Conservation (phyloP, 2,113 vertebrate genomes). For the Podarcis raffonei region DNA sequence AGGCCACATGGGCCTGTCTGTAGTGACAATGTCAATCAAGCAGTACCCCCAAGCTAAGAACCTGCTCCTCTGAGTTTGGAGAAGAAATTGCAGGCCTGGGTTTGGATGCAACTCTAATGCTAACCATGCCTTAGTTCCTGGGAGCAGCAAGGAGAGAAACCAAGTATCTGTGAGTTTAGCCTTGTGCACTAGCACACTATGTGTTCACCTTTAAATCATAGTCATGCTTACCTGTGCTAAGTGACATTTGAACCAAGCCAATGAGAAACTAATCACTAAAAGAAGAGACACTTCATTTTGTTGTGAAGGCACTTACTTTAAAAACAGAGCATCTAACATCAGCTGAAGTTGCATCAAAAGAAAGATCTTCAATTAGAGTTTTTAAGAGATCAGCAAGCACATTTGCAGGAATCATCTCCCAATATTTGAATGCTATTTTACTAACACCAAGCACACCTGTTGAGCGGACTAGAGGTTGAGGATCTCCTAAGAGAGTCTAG, state of each 20-base stretch:
- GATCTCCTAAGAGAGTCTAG: slow-evolving; percentile 89
- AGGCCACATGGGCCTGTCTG: too few relatives aligned
- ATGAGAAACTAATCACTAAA: neutral
- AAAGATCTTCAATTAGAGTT: slow-evolving; percentile 84
- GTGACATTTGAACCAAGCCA: neutral
- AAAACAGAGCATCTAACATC: slow-evolving; percentile 94
- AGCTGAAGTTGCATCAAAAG: slow-evolving; percentile 83
- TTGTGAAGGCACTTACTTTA: slow-evolving; percentile 77
- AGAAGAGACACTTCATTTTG: neutral
- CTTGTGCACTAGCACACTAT: too few relatives aligned
- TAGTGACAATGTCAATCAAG: too few relatives aligned
- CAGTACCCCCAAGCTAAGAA: too few relatives aligned
- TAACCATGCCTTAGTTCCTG: too few relatives aligned
- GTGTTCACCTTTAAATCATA: too few relatives aligned
- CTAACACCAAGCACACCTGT: slow-evolving; percentile 87
- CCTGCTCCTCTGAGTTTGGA: too few relatives aligned
- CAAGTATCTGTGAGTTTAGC: too few relatives aligned
- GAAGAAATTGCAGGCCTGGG: too few relatives aligned
- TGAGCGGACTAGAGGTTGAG: slow-evolving; percentile 88
- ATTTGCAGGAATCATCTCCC: slow-evolving; percentile 90
- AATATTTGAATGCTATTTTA: slow-evolving; percentile 88
- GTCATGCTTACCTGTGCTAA: too few relatives aligned
- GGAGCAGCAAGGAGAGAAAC: too few relatives aligned
- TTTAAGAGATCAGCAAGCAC: slow-evolving; percentile 88
- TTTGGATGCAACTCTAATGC: too few relatives aligned